Conservation (phyloP, 2,888 invertebrate species). For the Latrodectus elegans region DNA sequence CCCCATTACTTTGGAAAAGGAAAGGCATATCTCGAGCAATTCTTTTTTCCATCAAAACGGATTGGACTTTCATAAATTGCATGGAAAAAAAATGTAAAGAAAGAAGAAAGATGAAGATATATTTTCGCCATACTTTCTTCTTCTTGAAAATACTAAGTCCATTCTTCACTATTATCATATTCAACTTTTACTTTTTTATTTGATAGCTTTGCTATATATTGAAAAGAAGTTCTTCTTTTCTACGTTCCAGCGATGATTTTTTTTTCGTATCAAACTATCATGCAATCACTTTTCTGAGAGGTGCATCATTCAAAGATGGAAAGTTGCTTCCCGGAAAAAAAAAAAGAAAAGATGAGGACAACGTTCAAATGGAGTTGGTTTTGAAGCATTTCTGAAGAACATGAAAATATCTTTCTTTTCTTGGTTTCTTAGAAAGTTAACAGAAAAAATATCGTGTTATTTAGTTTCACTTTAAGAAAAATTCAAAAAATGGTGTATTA, state of each 20-base stretch:
- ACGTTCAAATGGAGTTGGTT: background rate
- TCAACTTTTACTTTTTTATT: background rate
- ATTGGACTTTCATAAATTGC: background rate
- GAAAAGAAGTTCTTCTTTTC: background rate
- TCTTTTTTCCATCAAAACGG: too few species aligned
- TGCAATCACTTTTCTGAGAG: conserved; percentile 48
- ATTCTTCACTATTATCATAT: conserved; percentile 2
- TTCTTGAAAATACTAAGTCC: background rate
- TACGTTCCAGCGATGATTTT: background rate
- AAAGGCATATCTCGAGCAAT: too few species aligned
- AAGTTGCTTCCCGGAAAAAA: background rate
- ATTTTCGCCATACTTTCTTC: background rate
- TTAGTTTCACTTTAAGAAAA: too few species aligned
- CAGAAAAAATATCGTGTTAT: too few species aligned
- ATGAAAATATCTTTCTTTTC: background rate
- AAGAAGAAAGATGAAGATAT: conserved; percentile 1
- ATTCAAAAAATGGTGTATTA: too few species aligned
- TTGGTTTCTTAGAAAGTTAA: too few species aligned
- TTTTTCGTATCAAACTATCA: conserved; percentile 11
- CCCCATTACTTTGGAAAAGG: too few species aligned
- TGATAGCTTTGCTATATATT: background rate
- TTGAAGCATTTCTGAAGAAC: background rate
- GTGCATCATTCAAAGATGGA: conserved; percentile 36
- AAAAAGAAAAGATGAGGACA: background rate
- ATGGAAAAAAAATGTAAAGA: background rate